A percentile compares a stretch with the other conserved stretches of the same genome.
Conservation (phyloP, 1,140 invertebrate genomes). For the Caenorhabditis tropicalis region DNA sequence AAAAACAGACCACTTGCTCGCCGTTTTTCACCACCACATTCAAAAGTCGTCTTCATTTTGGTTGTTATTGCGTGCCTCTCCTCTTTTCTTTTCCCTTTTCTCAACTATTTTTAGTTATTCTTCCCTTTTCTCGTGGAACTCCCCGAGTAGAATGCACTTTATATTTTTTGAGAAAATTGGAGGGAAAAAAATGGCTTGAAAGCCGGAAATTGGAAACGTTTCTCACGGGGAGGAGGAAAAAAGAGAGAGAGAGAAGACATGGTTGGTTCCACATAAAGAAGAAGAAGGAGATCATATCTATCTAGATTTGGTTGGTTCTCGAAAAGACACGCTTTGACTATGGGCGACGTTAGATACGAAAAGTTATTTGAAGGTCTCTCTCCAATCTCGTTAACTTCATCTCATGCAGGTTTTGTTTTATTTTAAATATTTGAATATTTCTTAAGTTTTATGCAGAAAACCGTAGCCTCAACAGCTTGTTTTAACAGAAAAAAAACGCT, state of each 20-base stretch:
- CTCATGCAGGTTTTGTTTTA: not conserved
- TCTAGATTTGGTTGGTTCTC: slow-evolving; percentile 36
- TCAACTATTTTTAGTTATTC: not conserved
- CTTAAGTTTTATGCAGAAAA: no score
- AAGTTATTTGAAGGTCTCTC: slow-evolving; percentile 33
- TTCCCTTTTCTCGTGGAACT: not conserved
- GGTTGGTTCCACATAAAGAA: not conserved
- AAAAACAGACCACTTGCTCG: slow-evolving; percentile 12
- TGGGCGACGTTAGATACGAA: no score
- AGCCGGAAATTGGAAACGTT: slow-evolving; percentile 43
- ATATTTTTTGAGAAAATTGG: not conserved
- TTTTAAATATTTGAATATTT: no score
- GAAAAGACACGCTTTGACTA: not conserved
- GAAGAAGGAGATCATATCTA: slow-evolving; percentile 32
- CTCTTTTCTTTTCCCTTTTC: not conserved
- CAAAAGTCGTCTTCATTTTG: slow-evolving; percentile 33
- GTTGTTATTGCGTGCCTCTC: not conserved
- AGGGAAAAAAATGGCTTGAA: not conserved
- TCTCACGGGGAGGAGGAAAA: not conserved
- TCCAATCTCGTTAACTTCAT: not conserved
- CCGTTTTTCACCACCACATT: not conserved
- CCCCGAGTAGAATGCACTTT: not conserved
- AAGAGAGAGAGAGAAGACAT: not conserved
- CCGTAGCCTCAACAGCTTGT: no score
- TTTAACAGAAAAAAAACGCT: no score